A percentile compares a stretch with the other conserved stretches of the same genome.
These are phyloP conservation scores for Aproaerema taeniolella DNA, from an alignment of 2,888 invertebrate genomes.

Conservation along the genomic window DNA sequence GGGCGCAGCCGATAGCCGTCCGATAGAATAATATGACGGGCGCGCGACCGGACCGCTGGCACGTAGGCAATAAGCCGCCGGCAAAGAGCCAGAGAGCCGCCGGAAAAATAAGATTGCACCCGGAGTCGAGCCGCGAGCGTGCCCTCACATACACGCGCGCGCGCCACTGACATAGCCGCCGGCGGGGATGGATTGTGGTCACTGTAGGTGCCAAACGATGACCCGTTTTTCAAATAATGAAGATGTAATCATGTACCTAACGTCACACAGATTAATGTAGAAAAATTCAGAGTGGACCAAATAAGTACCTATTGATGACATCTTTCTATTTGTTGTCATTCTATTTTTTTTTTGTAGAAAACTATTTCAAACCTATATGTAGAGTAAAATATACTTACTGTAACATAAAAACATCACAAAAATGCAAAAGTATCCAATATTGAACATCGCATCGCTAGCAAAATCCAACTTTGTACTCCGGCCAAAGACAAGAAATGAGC, in stretches of 20 bases:
- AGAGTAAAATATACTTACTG: too few species aligned
- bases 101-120: slow-evolving; percentile 72
- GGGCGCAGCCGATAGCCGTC: slow-evolving; percentile 64
- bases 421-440: too few species aligned
- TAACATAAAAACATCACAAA: too few species aligned
- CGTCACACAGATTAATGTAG: too few species aligned
- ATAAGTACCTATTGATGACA: too few species aligned
- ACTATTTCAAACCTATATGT: too few species aligned
- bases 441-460: too few species aligned
- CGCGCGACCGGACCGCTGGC: slow-evolving; percentile 58
- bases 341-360: too few species aligned
- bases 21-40: slow-evolving; percentile 75
- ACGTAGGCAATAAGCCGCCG: slow-evolving; percentile 76
- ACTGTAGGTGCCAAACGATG: background rate
- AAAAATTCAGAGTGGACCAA: too few species aligned
- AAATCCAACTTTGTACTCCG: too few species aligned
- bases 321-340: too few species aligned
- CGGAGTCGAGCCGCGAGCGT: slow-evolving; percentile 40
- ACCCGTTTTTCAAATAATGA: background rate
- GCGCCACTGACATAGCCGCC: background rate
- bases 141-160: slow-evolving; percentile 33
- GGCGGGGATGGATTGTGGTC: background rate
- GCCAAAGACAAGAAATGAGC: slow-evolving; percentile 27
- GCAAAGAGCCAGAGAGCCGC: slow-evolving; percentile 58
- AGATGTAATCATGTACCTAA: too few species aligned